Percentiles rank a stretch among this genome's conserved stretches.
Conservation (phyloP, 1,140 invertebrate genomes). For the Zaprionus inermis region DNA sequence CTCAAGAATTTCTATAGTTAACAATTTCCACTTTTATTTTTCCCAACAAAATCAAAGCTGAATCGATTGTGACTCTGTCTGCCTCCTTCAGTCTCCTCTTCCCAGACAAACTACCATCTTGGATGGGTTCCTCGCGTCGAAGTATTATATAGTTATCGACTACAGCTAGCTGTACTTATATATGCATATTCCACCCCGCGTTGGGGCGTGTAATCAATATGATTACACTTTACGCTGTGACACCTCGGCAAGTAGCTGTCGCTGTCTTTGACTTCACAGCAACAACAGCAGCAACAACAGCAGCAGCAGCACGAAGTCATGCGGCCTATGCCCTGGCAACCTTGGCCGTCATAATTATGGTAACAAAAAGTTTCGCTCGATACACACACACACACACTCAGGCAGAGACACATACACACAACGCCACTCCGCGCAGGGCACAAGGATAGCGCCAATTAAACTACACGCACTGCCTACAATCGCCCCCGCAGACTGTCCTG, state of each 20-base stretch:
- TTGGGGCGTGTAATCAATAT: too few relatives aligned
- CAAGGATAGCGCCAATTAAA: conserved; percentile 72
- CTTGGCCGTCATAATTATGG: conserved; percentile 81
- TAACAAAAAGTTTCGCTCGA: conserved; percentile 79
- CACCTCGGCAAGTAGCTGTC: conserved; percentile 37
- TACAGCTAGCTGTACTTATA: not conserved
- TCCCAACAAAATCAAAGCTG: too few relatives aligned
- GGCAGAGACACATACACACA: conserved; percentile 42
- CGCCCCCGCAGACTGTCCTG: conserved; percentile 31
- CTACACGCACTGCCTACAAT: conserved; percentile 63
- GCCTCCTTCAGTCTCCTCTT: not conserved
- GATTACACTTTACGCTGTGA: conserved; percentile 60
- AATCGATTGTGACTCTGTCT: not conserved
- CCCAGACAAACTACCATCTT: not conserved
- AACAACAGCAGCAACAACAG: conserved; percentile 4
- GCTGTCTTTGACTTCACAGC: conserved; percentile 40
- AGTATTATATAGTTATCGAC: not conserved
- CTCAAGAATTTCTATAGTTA: too few relatives aligned
- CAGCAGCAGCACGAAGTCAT: not conserved
- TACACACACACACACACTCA: conserved; percentile 56
- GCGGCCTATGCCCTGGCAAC: conserved; percentile 49
- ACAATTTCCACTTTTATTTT: too few relatives aligned
- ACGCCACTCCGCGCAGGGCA: too few relatives aligned
- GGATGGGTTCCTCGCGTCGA: not conserved
- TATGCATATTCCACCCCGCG: not conserved